Conservation (phyloP, 2,888 invertebrate genomes). For the Xestia rhomboidea region DNA sequence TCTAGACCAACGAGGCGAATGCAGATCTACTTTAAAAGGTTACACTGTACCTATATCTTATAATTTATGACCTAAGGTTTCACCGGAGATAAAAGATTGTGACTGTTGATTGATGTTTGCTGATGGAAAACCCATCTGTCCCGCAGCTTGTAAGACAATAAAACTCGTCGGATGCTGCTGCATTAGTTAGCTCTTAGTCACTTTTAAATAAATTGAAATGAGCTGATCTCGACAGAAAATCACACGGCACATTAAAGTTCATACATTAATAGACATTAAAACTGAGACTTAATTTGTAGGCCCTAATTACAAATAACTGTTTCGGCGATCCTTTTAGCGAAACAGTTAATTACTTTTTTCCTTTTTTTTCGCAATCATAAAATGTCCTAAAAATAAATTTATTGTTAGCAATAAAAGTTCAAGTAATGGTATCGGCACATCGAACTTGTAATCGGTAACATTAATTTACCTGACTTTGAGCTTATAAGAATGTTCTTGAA, state of each 20-base stretch:
- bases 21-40: neutral
- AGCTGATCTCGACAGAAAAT: slow-evolving; percentile 14
- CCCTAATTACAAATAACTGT: slow-evolving; percentile 58
- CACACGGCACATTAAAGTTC: slow-evolving; percentile 26
- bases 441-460: slow-evolving; percentile 59
- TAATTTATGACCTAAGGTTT: neutral
- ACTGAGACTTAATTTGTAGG: slow-evolving; percentile 48
- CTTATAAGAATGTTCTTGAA: slow-evolving; percentile 42
- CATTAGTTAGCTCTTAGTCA: slow-evolving; percentile 30
- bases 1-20: neutral
- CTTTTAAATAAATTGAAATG: neutral
- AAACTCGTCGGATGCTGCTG: neutral
- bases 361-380: slow-evolving; percentile 56
- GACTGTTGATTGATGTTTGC: neutral
- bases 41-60: neutral
- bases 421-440: slow-evolving; percentile 57
- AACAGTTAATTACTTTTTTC: slow-evolving; percentile 57
- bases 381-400: slow-evolving; percentile 64
- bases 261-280: slow-evolving; percentile 58
- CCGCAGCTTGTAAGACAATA: neutral
- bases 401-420: slow-evolving; percentile 58
- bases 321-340: slow-evolving; percentile 48
- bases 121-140: neutral
- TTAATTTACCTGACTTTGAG: slow-evolving; percentile 55
- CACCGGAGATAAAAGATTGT: too few species aligned